phyloP scores from a whole-genome alignment of 2,113 vertebrate genomes.

The Ciconia boyciana region DNA sequence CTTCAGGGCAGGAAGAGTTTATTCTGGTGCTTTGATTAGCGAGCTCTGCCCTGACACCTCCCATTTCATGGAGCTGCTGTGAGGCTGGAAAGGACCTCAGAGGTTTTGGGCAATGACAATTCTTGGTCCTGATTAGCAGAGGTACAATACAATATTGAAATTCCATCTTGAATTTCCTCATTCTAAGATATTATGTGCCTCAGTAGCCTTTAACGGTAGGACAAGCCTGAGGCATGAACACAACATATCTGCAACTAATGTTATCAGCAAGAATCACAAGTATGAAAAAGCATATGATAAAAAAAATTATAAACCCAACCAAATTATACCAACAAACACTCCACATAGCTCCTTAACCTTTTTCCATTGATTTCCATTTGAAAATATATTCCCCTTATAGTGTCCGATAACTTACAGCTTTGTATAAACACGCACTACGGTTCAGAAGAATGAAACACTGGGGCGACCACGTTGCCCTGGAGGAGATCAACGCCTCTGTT shows the following conservation, averaged over 20 bases:
- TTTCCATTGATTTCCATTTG: background rate
- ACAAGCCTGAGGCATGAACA: background rate
- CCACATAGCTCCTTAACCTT: background rate
- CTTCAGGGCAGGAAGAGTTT: background rate
- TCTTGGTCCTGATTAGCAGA: background rate
- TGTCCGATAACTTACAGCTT: background rate
- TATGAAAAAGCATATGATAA: background rate
- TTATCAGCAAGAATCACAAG: background rate
- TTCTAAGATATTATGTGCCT: background rate
- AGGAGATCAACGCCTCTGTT: fast-evolving
- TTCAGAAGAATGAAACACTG: background rate
- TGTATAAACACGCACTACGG: background rate
- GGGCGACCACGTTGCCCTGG: background rate
- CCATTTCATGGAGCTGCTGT: background rate
- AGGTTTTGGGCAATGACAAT: background rate
- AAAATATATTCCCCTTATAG: background rate
- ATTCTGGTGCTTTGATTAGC: background rate
- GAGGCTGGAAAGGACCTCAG: background rate
- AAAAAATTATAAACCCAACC: fast-evolving
- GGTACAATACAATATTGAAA: background rate
- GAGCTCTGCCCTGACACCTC: background rate
- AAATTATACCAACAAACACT: background rate
- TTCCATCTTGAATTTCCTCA: background rate
- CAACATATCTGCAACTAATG: background rate
- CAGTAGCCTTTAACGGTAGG: background rate